Conservation (phyloP, 2,888 invertebrate genomes). For the Anticlea derivata region DNA sequence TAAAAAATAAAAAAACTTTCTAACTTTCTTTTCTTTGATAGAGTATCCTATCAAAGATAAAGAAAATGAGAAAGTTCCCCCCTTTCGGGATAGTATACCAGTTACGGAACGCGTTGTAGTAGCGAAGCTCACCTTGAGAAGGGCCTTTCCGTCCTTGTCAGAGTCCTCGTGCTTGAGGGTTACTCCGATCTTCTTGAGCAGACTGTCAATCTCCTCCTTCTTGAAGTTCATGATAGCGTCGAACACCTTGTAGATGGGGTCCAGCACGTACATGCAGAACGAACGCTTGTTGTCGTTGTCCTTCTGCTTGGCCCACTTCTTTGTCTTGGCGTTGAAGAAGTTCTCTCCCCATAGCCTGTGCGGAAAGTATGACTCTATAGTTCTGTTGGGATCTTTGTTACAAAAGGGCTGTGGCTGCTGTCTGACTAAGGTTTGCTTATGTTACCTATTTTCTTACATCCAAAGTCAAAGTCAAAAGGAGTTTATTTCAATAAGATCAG, state of each 20-base stretch:
- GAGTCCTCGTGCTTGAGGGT: slow-evolving; percentile 96
- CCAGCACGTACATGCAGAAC: slow-evolving; percentile 99
- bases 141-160: slow-evolving; percentile 97
- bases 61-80: no score
- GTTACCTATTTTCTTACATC: no score
- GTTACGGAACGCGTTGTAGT: no score
- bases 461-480: no score
- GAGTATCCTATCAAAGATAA: no score
- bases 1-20: no score
- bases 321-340: slow-evolving; percentile 98
- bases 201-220: slow-evolving; percentile 95
- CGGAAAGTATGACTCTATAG: background rate
- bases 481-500: no score
- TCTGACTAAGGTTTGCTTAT: no score
- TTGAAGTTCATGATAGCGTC: slow-evolving; percentile 94
- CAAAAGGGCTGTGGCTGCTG: no score
- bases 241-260: slow-evolving; percentile 98
- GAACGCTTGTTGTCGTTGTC: slow-evolving; percentile 97
- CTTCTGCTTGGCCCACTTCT: slow-evolving; percentile 98
- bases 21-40: no score
- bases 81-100: no score
- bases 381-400: no score
- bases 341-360: slow-evolving; percentile 97
- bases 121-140: slow-evolving; percentile 91
- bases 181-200: slow-evolving; percentile 96